These are phyloP conservation scores for Caenorhabditis becei DNA, from an alignment of 2,888 invertebrate genomes.

Conservation along the genomic window DNA sequence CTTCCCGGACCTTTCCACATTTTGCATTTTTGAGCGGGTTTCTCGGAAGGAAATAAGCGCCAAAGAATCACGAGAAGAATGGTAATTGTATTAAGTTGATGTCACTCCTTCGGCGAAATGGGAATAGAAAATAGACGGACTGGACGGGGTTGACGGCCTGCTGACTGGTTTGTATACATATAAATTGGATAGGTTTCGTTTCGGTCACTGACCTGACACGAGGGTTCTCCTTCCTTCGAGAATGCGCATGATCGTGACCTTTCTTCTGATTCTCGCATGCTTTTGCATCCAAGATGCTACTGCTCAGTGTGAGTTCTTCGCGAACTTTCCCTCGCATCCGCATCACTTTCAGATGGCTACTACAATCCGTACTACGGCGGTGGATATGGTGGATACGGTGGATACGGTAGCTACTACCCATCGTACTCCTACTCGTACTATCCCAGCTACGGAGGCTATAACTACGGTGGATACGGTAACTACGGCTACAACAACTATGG, in stretches of 20 bases:
- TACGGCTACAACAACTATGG: conserved; percentile 37
- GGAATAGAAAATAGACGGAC: conserved; percentile 10
- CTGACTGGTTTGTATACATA: conserved; percentile 45
- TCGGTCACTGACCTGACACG: conserved; percentile 9
- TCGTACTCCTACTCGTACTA: conserved; percentile 39
- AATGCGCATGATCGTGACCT: conserved; percentile 36
- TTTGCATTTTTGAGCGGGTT: conserved; percentile 25
- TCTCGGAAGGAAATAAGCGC: conserved; percentile 4
- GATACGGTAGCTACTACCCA: conserved; percentile 22
- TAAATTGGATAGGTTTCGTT: conserved; percentile 41
- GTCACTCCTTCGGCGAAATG: conserved; percentile 48
- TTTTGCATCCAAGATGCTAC: conserved; percentile 18
- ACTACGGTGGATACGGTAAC: conserved; percentile 34
- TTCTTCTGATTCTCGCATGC: conserved; percentile 32
- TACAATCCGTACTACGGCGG: conserved; percentile 44
- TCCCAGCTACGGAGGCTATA: conserved; percentile 37
- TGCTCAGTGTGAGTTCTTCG: conserved; percentile 42
- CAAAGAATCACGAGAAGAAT: conserved; percentile 41
- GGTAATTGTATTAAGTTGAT: conserved; percentile 55
- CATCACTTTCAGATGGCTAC: conserved; percentile 45
- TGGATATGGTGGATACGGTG: conserved; percentile 30
- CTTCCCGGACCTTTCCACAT: conserved; percentile 20
- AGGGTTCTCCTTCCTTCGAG: conserved; percentile 5
- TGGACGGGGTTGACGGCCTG: conserved; percentile 4
- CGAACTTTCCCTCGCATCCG: background rate